Percentiles rank a stretch among this genome's conserved stretches.
phyloP scores from a whole-genome alignment of 2,797 vertebrate species.

The Sebastes reedi region DNA sequence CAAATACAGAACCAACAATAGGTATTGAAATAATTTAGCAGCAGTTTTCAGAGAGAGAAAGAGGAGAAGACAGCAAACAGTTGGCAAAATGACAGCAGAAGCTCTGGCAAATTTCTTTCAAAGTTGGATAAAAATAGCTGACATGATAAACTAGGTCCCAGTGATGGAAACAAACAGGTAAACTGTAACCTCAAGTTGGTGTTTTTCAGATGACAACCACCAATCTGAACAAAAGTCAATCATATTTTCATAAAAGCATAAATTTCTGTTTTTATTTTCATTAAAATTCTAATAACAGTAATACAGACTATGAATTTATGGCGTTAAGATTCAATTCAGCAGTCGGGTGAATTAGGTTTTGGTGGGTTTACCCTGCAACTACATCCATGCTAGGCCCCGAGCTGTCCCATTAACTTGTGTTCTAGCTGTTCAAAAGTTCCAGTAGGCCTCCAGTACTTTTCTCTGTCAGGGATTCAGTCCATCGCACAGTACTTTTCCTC shows the following conservation, averaged over 20 bases:
- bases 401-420: constrained; percentile 35
- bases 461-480: constrained; percentile 41
- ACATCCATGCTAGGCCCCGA: constrained; percentile 42
- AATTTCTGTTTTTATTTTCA: constrained; percentile 2
- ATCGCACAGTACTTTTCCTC: constrained; percentile 21
- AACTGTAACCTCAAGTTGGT: not conserved
- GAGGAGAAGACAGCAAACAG: constrained; percentile 7
- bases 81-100: constrained; percentile 43
- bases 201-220: not conserved
- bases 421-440: constrained; percentile 37
- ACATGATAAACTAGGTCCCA: constrained; percentile 8
- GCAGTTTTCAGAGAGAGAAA: constrained; percentile 39
- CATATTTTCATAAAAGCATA: constrained; percentile 21
- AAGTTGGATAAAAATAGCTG: constrained; percentile 25
- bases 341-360: constrained; percentile 30
- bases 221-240: constrained; percentile 8
- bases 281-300: constrained; percentile 26
- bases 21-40: constrained; percentile 46
- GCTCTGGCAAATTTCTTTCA: constrained; percentile 33
- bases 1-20: constrained; percentile 38
- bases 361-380: constrained; percentile 46
- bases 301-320: constrained; percentile 36
- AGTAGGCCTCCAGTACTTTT: constrained; percentile 17
- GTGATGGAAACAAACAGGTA: not conserved
- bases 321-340: constrained; percentile 43